Evolutionary conservation across 2,797 vertebrate genomes (phyloP), one percentile per base, ranked within the genome.

Genomic region (Dallia pectoralis): DNA sequence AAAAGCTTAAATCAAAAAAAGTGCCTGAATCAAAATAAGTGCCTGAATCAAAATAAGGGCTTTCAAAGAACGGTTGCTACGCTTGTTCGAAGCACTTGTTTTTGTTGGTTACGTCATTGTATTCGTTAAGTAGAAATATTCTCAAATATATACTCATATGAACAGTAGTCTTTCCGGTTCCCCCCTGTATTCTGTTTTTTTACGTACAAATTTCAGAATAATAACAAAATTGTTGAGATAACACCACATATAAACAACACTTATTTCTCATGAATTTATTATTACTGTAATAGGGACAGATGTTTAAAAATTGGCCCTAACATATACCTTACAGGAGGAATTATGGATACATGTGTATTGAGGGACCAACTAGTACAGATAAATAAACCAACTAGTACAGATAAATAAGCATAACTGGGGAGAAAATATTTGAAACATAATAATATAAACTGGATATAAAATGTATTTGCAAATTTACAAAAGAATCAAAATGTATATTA

Each of bases 371-470:
- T 51, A 44, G 56, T 66, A n/a, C 19, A 29, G 67, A 72, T 63
- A 71, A 22, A 71, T 77, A 73, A 75, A 64, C 25, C 69, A 61
- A 73, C 63, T 51, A 44, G 56, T 66, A n/a, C 19, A 29, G 67
- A 72, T 63, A 71, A 22, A 71, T 77, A 73, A 75, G 67, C 25
- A 74, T 29, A 63, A 68, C n/a, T 47, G 19, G 71, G 67, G 49
- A 75, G 67, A 19, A 71, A 69, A 40, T 76, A 49, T 69, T 59
- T 65, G 65, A 75, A 49, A 44, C 63, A 75, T 70, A 69, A 73
- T 49, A 22, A 56, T 56, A 56, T 56, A 68, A 53, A 72, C 40
- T 74, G 49, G 66, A 82, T 82, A 65, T 64, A 75, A 74, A 77
- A 73, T 12, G 14, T 11, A 11, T 12, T 14, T 11, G 40, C 1